Evolutionary conservation across 2,888 invertebrate species (phyloP), one percentile per base, ranked within the genome.

Genomic region (Rhingia campestris): DNA sequence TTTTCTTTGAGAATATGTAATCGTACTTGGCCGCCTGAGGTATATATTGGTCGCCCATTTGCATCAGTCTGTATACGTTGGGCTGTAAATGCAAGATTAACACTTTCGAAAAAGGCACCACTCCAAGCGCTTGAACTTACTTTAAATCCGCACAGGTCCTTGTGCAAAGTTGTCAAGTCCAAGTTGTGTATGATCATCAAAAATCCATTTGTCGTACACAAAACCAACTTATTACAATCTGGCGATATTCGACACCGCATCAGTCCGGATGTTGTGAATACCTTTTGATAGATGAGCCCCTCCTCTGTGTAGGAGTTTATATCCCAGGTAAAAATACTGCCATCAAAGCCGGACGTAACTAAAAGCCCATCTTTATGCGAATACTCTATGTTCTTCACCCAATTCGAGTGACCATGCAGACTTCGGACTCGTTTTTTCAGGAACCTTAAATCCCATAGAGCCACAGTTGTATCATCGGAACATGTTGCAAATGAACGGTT

Each of bases 321-420:
- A 89, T 98, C 97, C 98, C 98, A 98, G 0, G 97, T 96, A 88
- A 96, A 97, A 89, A 98, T 96, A 88, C 96, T 96, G 10, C 98
- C 98, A 91, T 98, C 98, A 89, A 98, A 96, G 0, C 97, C 98
- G 0, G 97, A 98, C 0, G 97, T 97, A 10, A 98, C 95, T 75
- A 98, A 93, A 6, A 97, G 92, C 86, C 96, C 95, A 89, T 96
- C 96, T 88, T 95, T 95, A 30, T 95, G 94, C 37, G 97, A 97
- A 91, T 97, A 98, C 90, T 98, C 98, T 86, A 98, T 97, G 91
- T 98, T 98, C 91, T 98, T 98, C 56, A 97, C 98, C 98, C 98
- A 98, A 92, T 97, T 97, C 0, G 96, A 95, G 91, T 98, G 98
- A 0, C 98, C 98, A 81, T 94, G 93, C 7, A 98, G 92, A 10